These are phyloP conservation scores for Nycticorax nycticorax DNA, from an alignment of 2,113 vertebrate genomes.

Conservation along the genomic window DNA sequence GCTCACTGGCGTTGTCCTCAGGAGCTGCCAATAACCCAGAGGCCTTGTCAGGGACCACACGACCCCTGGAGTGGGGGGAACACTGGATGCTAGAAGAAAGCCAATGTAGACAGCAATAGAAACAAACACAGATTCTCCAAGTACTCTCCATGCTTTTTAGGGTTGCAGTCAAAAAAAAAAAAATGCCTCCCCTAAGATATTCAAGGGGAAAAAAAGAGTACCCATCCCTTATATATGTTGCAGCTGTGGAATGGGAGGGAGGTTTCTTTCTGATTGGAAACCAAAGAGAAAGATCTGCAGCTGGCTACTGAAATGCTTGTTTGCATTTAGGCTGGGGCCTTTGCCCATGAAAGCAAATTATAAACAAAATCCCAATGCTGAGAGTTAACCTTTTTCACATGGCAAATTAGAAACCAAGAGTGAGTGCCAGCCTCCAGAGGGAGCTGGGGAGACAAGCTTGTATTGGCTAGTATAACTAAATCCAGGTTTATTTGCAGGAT, in stretches of 20 bases:
- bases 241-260: conserved; percentile 41
- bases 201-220: background rate
- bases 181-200: background rate
- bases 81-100: conserved; percentile 17
- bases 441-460: background rate
- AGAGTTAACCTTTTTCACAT: background rate
- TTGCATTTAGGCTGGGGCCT: background rate
- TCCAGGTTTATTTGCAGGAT: background rate
- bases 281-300: conserved; percentile 21
- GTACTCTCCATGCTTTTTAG: conserved; percentile 58
- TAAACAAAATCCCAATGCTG: background rate
- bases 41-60: background rate
- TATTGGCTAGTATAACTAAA: too few relatives aligned
- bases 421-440: background rate
- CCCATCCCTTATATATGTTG: conserved; percentile 63
- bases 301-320: background rate
- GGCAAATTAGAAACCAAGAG: background rate
- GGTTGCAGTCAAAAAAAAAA: background rate
- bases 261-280: conserved; percentile 31
- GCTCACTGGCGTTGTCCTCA: background rate
- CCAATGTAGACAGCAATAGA: conserved; percentile 58
- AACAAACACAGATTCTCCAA: conserved; percentile 32
- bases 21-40: background rate
- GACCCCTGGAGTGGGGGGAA: conserved; percentile 6
- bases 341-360: background rate